phyloP scores from a whole-genome alignment of 2,113 vertebrate species.

The Mesocricetus auratus region DNA sequence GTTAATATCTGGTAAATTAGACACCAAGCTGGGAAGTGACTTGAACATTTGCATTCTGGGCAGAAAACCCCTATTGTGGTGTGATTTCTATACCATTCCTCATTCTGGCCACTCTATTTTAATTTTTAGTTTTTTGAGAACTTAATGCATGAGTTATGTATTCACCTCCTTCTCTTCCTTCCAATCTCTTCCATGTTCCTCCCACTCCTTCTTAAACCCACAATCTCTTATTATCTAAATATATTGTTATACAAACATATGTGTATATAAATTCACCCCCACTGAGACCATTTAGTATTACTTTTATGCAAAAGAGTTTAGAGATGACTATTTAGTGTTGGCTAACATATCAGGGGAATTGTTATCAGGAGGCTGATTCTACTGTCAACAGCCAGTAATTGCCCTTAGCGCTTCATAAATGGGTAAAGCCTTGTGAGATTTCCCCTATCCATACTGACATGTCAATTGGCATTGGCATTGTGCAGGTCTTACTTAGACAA shows the following conservation, averaged over 20 bases:
- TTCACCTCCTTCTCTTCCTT: not conserved
- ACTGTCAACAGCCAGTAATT: not conserved
- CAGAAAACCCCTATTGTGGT: not conserved
- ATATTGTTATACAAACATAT: not conserved
- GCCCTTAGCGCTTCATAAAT: not conserved
- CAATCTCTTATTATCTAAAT: not conserved
- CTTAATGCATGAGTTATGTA: not conserved
- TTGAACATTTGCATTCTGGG: conserved; percentile 28
- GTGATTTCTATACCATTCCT: not conserved
- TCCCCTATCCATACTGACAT: not conserved
- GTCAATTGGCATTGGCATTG: no score
- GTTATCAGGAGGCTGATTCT: not conserved
- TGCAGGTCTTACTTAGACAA: not conserved
- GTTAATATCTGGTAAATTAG: conserved; percentile 39
- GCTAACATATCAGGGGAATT: not conserved
- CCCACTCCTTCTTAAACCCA: not conserved
- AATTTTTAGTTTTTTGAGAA: not conserved
- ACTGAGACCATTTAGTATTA: not conserved
- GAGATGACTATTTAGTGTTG: not conserved
- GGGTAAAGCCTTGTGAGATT: not conserved
- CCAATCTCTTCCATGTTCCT: not conserved
- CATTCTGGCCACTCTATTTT: not conserved
- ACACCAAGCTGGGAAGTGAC: not conserved
- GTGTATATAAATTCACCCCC: not conserved
- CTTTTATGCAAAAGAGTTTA: not conserved